These are phyloP conservation scores for Netelia melanura DNA, from an alignment of 2,888 invertebrate genomes.

Conservation along the genomic window DNA sequence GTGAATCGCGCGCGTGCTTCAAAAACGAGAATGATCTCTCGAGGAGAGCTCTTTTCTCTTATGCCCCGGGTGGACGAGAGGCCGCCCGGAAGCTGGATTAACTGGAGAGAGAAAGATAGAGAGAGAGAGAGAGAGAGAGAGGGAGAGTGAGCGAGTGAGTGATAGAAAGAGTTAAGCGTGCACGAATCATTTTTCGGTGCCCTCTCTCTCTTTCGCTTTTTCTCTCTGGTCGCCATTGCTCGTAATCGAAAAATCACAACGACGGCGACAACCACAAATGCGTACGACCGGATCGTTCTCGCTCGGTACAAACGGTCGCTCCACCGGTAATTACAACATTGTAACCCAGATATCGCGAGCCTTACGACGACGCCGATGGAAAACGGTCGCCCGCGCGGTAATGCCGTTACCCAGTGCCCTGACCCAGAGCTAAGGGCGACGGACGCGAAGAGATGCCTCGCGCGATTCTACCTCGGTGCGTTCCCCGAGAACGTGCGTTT, in stretches of 20 bases:
- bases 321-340: conserved; percentile 77
- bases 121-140: not conserved
- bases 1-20: conserved; percentile 53
- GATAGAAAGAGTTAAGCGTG: conserved; percentile 28
- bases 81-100: conserved; percentile 52
- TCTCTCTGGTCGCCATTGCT: not conserved
- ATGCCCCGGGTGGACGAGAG: conserved; percentile 40
- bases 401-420: conserved; percentile 82
- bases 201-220: not conserved
- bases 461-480: conserved; percentile 74
- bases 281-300: conserved; percentile 31
- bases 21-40: conserved; percentile 63
- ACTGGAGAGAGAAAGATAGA: not conserved
- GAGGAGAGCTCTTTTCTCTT: conserved; percentile 28
- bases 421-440: conserved; percentile 83
- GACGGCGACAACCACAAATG: conserved; percentile 13
- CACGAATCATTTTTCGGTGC: conserved; percentile 4
- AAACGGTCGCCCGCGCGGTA: conserved; percentile 63
- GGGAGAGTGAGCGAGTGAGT: not conserved
- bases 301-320: conserved; percentile 40
- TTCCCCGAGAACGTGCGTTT: conserved; percentile 7
- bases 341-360: conserved; percentile 81
- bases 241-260: not conserved
- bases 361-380: conserved; percentile 9
- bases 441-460: conserved; percentile 72